A percentile compares a stretch with the other conserved stretches of the same genome.
Evolutionary conservation across 2,888 invertebrate genomes (phyloP).

Genomic region (Rhogogaster chlorosoma): DNA sequence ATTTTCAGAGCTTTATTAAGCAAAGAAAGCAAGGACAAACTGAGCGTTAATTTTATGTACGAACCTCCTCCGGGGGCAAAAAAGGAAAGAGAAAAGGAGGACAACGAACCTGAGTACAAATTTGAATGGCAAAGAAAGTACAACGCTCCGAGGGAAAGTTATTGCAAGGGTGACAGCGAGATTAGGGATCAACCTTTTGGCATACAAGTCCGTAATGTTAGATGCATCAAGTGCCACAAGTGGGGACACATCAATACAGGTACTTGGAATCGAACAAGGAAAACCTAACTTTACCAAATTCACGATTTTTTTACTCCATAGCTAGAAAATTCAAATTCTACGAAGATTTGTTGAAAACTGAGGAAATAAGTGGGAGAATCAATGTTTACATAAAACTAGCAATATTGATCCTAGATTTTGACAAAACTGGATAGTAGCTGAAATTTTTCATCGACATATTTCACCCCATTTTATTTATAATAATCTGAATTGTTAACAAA

Average conservation of each 20-base stretch:
- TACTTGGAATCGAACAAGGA: conserved; percentile 66
- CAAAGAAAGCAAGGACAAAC: conserved; percentile 98
- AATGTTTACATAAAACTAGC: too few species aligned
- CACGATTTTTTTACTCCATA: neutral
- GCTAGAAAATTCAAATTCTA: too few species aligned
- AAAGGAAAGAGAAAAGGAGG: conserved; percentile 93
- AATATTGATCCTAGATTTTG: too few species aligned
- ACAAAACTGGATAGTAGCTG: neutral
- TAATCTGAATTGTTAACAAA: neutral
- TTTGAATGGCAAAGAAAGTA: conserved; percentile 99
- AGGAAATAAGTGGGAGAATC: too few species aligned
- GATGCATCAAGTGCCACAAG: conserved; percentile 99
- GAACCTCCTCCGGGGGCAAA: conserved; percentile 99
- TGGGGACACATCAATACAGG: conserved; percentile 99
- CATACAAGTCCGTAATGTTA: conserved; percentile 97
- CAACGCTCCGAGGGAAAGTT: conserved; percentile 99
- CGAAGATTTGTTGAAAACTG: too few species aligned
- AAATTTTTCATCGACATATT: conserved; percentile 62
- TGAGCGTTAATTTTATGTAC: conserved; percentile 99
- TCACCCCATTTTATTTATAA: neutral
- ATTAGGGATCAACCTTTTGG: conserved; percentile 99
- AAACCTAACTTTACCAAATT: neutral
- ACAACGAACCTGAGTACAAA: conserved; percentile 97
- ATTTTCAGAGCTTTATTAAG: conserved; percentile 92
- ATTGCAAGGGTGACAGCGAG: conserved; percentile 98